Base-by-base conservation (phyloP, 2,113 vertebrate genomes). In the Gopherus flavomarginatus region DNA sequence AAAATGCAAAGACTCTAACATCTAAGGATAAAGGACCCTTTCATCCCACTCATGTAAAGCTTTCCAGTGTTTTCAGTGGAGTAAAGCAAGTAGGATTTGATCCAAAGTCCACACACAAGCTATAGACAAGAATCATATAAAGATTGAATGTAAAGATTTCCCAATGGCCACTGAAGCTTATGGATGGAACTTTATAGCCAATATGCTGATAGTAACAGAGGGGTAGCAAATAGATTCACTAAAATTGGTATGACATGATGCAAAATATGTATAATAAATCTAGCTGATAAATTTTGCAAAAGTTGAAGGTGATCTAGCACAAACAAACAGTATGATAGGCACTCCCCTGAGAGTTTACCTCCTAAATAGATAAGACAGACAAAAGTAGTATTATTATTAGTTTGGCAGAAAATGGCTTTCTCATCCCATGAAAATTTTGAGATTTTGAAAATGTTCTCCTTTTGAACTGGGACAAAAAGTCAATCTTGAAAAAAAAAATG, bases 321-420 rank as follows among this genome's bases (percentile, higher is more conserved):
- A 5, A 86, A 69, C 21, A 90, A 85, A 29, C 1, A 54, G 4
- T 85, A 83, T 1, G 0, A 87, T 89, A n/a, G 1, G 2, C 52
- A 16, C 26, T 6, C 1, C 8, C 29, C 3, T 26, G 75, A 62
- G 57, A 31, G 1, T 0, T 62, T 80, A 3, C 69, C 86, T 4
- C 82, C 21, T 56, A 2, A 83, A 11, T 38, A 90, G 75, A 50
- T 42, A 86, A 79, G 54, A 0, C 8, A 89, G 12, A 88, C 1
- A 49, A 77, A 92, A 0, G 2, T 49, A 8, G 29, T 65, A 17
- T 19, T 65, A 17, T 35, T 65, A 65, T 17, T 31, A 65, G 62
- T 12, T 62, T 6, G 3, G 59, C 29, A 62, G 59, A 62, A 62
- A 62, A 62, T 62, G 59, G 27, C 29, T 62, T 31, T 62, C 59